These are phyloP conservation scores for Drosophila sproati DNA, from an alignment of 1,140 invertebrate genomes.

Conservation along the genomic window DNA sequence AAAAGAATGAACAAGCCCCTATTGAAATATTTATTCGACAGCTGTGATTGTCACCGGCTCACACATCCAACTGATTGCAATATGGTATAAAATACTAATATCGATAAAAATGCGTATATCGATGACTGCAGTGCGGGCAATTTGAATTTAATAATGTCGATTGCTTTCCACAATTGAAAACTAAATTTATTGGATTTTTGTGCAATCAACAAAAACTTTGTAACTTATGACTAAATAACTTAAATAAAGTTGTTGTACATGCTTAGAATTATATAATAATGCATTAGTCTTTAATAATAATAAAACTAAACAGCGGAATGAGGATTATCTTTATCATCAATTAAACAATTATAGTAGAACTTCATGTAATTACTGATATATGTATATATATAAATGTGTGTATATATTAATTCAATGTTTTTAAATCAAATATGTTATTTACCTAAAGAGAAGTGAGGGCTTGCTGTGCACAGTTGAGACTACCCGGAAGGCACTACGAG, in stretches of 20 bases:
- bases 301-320: slow-evolving; percentile 69
- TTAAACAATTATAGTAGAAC: slow-evolving; percentile 13
- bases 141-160: slow-evolving; percentile 1
- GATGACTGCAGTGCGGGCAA: background rate
- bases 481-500: slow-evolving; percentile 70
- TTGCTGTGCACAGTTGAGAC: slow-evolving; percentile 19
- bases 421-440: slow-evolving; percentile 36
- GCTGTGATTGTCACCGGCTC: too few species aligned
- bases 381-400: background rate
- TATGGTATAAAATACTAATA: background rate
- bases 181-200: slow-evolving; percentile 68
- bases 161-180: slow-evolving; percentile 22
- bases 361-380: slow-evolving; percentile 10
- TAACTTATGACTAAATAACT: slow-evolving; percentile 77
- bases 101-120: background rate
- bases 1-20: background rate
- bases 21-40: background rate
- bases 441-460: slow-evolving; percentile 5
- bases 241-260: slow-evolving; percentile 65
- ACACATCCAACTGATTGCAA: background rate
- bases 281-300: slow-evolving; percentile 72
- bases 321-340: slow-evolving; percentile 56
- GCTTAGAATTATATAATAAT: slow-evolving; percentile 76
- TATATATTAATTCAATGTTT: slow-evolving; percentile 21
- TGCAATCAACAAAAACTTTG: slow-evolving; percentile 72